Evolutionary conservation across 2,888 invertebrate genomes (phyloP).

Genomic region (Chorisops tibialis): DNA sequence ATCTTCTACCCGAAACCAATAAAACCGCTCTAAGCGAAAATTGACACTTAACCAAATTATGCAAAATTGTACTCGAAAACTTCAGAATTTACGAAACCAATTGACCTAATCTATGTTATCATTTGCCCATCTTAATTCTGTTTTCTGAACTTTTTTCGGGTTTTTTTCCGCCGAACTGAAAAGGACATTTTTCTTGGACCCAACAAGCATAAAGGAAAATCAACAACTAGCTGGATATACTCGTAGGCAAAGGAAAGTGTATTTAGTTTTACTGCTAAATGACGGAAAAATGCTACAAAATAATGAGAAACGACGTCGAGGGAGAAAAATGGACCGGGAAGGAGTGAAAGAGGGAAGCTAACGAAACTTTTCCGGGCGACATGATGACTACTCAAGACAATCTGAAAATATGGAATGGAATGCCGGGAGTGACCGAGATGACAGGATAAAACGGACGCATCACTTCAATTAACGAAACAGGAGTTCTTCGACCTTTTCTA

Average conservation of each 20-base stretch:
- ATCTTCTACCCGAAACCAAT: no score
- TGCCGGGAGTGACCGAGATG: not conserved
- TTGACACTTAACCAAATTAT: not conserved
- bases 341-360: not conserved
- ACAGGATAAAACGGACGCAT: not conserved
- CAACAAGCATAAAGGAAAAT: not conserved
- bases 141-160: not conserved
- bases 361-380: conserved; percentile 6
- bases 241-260: not conserved
- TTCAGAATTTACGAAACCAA: conserved; percentile 5
- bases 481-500: not conserved
- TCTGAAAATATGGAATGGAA: conserved; percentile 1
- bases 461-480: conserved; percentile 12
- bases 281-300: no score
- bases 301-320: not conserved
- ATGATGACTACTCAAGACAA: conserved; percentile 9
- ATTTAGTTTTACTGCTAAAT: no score
- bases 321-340: not conserved
- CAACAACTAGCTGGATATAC: not conserved
- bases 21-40: no score
- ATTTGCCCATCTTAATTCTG: not conserved
- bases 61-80: conserved; percentile 10
- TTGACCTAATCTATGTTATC: conserved; percentile 10
- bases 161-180: not conserved
- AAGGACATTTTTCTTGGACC: not conserved